Base-by-base conservation (phyloP, 1,140 invertebrate genomes). In the Drosophila pallidifrons region DNA sequence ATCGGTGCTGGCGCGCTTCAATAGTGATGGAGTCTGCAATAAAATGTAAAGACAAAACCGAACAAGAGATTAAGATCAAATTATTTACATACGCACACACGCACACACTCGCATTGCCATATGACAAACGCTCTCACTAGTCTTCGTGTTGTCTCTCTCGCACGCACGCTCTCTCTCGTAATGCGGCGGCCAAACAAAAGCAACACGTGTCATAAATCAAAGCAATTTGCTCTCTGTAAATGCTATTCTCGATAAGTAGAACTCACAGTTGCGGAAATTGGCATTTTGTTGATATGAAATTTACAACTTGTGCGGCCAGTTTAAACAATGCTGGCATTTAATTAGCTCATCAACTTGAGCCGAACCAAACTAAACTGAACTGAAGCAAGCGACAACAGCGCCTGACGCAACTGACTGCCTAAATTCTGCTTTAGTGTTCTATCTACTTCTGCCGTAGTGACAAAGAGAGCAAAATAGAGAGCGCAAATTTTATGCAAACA, bases 1-100 rank as follows among this genome's bases (percentile, higher is more conserved):
- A 60, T 97, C 96, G 83, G 95, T 95, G 92, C 97, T 96, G 20
- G 98, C 97, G 92, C 98, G 94, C 93, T 96, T 97, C 82, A 97
- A 93, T 93, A 97, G 97, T 93, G 96, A 96, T 91, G 95, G 95
- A 93, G 96, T 96, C 96, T 97, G 93, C 45, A 78, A 28, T 38
- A 15, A 49, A 38, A 77, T 4, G 66, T 35, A 57, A 7, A 71
- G 51, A 61, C 35, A 43, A 20, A 20, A 20, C 20, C 20, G 20
- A 20, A 43, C 7, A 38, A 38, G 20, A 46, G 55, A 16, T 57
- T 13, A 15, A 8, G 41, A 35, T 25, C 47, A 6, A n/a, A 3
- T 52, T 32, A 59, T 52, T 51, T 69, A 59, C 57, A 60, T 51
- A 41, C 5, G 28, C n/a, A 20, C 15, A 10, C 30, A 55, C 52